Conservation (phyloP, 1,140 invertebrate genomes). For the Pseudomyrmex concolor region DNA sequence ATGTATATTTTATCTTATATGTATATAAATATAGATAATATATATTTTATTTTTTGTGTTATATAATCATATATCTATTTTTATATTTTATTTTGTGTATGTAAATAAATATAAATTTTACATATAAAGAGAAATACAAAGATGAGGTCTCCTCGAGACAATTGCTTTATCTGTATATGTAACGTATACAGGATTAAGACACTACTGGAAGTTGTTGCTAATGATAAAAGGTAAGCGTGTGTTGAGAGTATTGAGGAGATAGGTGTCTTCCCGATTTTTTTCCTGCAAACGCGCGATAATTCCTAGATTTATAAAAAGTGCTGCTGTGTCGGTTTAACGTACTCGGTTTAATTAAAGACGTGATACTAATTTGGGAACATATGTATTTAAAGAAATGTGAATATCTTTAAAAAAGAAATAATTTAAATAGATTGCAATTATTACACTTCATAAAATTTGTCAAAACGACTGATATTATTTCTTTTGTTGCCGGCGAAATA, state of each 20-base stretch:
- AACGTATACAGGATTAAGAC: slow-evolving; percentile 15
- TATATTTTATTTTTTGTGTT: no score
- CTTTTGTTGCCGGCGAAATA: neutral
- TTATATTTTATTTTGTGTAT: no score
- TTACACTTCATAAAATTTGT: neutral
- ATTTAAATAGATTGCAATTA: neutral
- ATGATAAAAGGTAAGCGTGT: slow-evolving; percentile 23
- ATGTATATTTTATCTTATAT: no score
- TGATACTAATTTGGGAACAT: slow-evolving; percentile 14
- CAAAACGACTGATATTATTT: no score
- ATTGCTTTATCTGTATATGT: slow-evolving; percentile 1
- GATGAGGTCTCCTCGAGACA: neutral
- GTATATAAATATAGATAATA: neutral
- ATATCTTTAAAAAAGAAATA: no score
- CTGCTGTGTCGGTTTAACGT: slow-evolving; percentile 25
- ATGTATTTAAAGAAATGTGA: no score
- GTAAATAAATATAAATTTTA: neutral
- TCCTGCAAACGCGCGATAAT: slow-evolving; percentile 13
- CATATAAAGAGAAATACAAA: neutral
- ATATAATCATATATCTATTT: no score
- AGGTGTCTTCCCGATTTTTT: slow-evolving; percentile 26
- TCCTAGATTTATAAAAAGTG: slow-evolving; percentile 48
- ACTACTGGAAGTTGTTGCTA: slow-evolving; percentile 24
- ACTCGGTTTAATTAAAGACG: slow-evolving; percentile 11
- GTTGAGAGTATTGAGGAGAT: slow-evolving; percentile 24